Conservation (phyloP, 2,113 vertebrate species). For the Nestor notabilis region DNA sequence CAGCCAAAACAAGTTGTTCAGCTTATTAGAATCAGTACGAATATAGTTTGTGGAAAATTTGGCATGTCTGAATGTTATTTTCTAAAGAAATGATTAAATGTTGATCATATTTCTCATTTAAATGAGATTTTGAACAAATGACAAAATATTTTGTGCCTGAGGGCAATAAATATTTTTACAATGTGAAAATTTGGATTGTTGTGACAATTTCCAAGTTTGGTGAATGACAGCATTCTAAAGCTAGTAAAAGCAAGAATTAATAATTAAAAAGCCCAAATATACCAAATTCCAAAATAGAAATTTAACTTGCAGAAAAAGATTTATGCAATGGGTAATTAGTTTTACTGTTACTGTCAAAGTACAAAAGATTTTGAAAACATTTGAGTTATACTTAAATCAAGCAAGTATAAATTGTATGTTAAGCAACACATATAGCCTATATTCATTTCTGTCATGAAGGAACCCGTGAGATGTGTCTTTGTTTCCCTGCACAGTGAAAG, state of each 20-base stretch:
- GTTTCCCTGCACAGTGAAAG: neutral
- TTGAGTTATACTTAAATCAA: neutral
- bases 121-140: constrained; percentile 66
- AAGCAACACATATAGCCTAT: neutral
- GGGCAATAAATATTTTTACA: constrained; percentile 56
- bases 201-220: constrained; percentile 43
- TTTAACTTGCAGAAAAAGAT: neutral
- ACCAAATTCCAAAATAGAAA: neutral
- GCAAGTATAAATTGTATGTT: neutral
- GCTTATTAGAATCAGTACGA: constrained; percentile 77
- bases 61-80: constrained; percentile 65
- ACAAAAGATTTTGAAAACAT: neutral
- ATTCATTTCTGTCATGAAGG: neutral
- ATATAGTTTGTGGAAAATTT: constrained; percentile 73
- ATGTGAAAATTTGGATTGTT: constrained; percentile 45
- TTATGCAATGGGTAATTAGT: neutral
- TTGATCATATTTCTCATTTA: constrained; percentile 67
- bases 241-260: neutral
- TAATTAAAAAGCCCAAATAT: neutral
- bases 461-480: neutral
- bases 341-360: neutral
- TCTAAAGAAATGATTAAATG: constrained; percentile 53
- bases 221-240: constrained; percentile 40
- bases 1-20: constrained; percentile 83
- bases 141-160: constrained; percentile 69